Base-by-base conservation (phyloP, 2,888 invertebrate species). In the Caenorhabditis afra region DNA sequence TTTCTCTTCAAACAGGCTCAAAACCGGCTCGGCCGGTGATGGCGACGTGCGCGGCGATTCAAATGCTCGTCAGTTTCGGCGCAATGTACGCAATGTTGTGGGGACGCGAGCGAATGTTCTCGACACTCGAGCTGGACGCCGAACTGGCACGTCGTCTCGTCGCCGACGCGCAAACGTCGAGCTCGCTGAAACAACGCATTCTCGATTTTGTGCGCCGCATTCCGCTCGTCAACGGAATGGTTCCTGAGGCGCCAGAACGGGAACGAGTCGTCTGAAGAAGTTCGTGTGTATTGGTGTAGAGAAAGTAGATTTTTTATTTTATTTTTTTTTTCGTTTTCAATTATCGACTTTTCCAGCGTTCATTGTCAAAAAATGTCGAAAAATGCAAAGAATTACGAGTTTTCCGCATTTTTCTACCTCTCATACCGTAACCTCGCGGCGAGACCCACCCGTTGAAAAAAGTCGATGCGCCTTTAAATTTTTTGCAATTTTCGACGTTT, bases 31-130 rank as follows among this genome's bases (percentile, higher is more conserved):
- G 86, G 20, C 50, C 80, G 2, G 75, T 84, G 7, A 49, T 85
- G 37, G 62, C 67, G 0, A 47, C 37, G 1, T 50, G 81, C 11
- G 41, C 81, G 3, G 76, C 84, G 3, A 52, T 86, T 12, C 86
- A 86, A 73, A 79, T 87, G 55, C 50, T 74, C 3, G 85, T 86
- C 22, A 80, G 84, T 23, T 77, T 85, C 18, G 78, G 73, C 11
- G 74, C 84, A 2, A 77, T 85, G 52, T 88, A 87, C 59, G 79
- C 85, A 0, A 39, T 82, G 39, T 57, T 88, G 12, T 88, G 88
- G 88, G 88, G 86, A 18, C 66, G 88, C 29, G 70, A 81, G 22
- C 77, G 88, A 55, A 84, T 88, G 50, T 88, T 85, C 59, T 75
- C 73, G 11, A 87, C 88, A 8, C 76, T 88, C 45, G 88, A 88